These are phyloP conservation scores for Chydorus sphaericus DNA, from an alignment of 2,888 invertebrate species.

Conservation along the genomic window DNA sequence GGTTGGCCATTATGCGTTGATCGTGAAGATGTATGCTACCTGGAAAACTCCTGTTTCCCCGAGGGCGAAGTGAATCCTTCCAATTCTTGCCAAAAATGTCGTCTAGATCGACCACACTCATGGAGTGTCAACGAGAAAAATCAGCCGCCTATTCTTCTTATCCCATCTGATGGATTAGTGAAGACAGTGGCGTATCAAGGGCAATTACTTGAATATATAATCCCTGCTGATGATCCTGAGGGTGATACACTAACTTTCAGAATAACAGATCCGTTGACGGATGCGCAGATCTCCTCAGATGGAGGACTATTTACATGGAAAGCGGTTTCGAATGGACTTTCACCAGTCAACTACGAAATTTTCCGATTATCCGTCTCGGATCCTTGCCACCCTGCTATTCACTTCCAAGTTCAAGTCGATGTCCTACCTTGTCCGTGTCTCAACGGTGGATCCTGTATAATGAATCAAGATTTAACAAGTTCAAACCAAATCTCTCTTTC, in stretches of 20 bases:
- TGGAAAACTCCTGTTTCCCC: slow-evolving; percentile 11
- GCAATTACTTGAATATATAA: slow-evolving; percentile 9
- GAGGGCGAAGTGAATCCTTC: slow-evolving; percentile 7
- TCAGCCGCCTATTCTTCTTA: slow-evolving; percentile 8
- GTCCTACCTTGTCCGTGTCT: slow-evolving; percentile 12
- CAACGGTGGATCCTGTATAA: slow-evolving; percentile 9
- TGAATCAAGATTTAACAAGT: not conserved
- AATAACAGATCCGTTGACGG: slow-evolving; percentile 7
- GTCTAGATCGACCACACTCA: not conserved
- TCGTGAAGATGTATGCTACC: slow-evolving; percentile 12
- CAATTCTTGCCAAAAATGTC: slow-evolving; percentile 13
- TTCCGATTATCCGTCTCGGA: slow-evolving; percentile 4
- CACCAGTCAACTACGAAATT: slow-evolving; percentile 2
- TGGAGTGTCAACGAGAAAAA: slow-evolving; percentile 15
- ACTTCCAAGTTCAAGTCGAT: slow-evolving; percentile 6
- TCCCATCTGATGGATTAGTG: not conserved
- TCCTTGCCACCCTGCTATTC: not conserved
- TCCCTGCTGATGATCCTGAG: slow-evolving; percentile 4
- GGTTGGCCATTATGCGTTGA: slow-evolving; percentile 9
- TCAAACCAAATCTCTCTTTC: slow-evolving; percentile 3
- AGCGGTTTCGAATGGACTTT: slow-evolving; percentile 11
- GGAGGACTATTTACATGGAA: slow-evolving; percentile 7
- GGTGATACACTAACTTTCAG: not conserved
- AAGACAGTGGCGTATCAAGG: slow-evolving; percentile 11
- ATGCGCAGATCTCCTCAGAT: not conserved